Percentiles rank a stretch among this genome's conserved stretches.
Conservation (phyloP, 1,140 invertebrate species). For the Lordiphosa clarofinis region DNA sequence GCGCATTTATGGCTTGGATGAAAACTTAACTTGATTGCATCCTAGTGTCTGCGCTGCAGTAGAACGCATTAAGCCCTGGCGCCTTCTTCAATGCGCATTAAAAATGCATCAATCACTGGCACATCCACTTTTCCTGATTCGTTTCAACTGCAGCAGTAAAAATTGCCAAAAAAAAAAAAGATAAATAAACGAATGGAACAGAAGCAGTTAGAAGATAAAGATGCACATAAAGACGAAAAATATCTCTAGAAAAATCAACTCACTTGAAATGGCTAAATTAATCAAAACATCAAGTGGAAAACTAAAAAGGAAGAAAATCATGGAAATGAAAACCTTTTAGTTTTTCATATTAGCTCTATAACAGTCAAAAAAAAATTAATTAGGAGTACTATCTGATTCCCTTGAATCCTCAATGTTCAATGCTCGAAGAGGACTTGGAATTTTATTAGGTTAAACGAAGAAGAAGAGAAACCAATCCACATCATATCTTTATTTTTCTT, state of each 20-base stretch:
- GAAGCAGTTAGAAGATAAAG: conserved; percentile 41
- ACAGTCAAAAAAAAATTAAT: no score
- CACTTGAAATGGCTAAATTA: conserved; percentile 49
- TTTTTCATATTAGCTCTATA: no score
- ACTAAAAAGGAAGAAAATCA: conserved; percentile 18
- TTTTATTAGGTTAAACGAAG: no score
- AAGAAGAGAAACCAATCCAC: no score
- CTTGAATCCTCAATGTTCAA: no score
- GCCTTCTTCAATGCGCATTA: conserved; percentile 61
- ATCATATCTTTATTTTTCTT: no score
- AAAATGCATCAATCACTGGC: conserved; percentile 77
- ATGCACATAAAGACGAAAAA: conserved; percentile 49
- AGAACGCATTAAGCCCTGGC: conserved; percentile 33
- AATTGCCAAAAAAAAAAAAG: conserved; percentile 13
- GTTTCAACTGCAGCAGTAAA: conserved; percentile 15
- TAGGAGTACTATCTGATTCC: no score
- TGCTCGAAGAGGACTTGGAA: no score
- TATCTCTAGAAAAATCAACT: conserved; percentile 5
- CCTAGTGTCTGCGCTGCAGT: conserved; percentile 8
- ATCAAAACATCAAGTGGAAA: conserved; percentile 49
- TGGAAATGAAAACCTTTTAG: not conserved
- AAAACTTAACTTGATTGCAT: conserved; percentile 5
- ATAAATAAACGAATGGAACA: conserved; percentile 9
- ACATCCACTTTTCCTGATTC: conserved; percentile 18
- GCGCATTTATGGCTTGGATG: not conserved